These are phyloP conservation scores for Odontesthes bonariensis DNA, from an alignment of 2,113 vertebrate species.

Conservation along the genomic window DNA sequence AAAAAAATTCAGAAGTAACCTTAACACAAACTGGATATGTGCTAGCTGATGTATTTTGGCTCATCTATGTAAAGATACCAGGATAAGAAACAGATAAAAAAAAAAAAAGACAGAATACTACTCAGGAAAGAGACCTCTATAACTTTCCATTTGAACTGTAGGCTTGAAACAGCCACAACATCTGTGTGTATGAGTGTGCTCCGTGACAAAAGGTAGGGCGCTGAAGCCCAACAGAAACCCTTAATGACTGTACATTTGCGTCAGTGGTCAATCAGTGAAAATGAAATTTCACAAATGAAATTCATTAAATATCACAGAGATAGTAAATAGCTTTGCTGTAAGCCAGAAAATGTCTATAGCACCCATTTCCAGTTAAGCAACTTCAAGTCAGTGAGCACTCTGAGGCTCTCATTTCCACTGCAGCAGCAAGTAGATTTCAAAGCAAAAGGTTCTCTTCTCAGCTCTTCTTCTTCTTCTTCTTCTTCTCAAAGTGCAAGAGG, in stretches of 20 bases:
- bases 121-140: background rate
- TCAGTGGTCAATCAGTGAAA: background rate
- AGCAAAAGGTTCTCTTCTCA: background rate
- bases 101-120: no score
- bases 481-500: background rate
- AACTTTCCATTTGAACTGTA: background rate
- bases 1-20: background rate
- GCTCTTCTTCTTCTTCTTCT: constrained; percentile 13
- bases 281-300: background rate
- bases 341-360: background rate
- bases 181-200: background rate
- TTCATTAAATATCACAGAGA: background rate
- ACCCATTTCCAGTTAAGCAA: background rate
- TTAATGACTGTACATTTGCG: background rate
- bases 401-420: background rate
- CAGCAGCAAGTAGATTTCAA: constrained; percentile 8
- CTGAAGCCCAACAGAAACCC: background rate
- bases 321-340: background rate
- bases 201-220: background rate
- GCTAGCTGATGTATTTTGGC: background rate
- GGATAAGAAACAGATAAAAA: background rate
- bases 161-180: no score
- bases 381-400: background rate
- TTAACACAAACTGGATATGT: background rate
- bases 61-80: background rate